These are phyloP conservation scores for Metallyticus violacea DNA, from an alignment of 2,888 invertebrate genomes.

Conservation along the genomic window DNA sequence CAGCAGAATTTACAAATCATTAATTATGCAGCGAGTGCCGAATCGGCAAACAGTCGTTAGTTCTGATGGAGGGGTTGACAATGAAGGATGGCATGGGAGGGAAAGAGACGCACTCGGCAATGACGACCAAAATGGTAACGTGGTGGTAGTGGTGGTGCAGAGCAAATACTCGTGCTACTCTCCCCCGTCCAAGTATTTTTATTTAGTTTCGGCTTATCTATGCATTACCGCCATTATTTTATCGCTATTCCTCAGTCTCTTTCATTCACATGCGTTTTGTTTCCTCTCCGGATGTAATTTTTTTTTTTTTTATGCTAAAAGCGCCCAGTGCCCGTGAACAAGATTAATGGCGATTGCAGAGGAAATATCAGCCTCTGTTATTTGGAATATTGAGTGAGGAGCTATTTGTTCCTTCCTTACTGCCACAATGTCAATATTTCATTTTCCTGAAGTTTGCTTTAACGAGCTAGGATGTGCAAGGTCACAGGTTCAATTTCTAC, in stretches of 20 bases:
- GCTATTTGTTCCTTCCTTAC: background rate
- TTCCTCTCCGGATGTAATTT: background rate
- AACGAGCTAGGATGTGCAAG: background rate
- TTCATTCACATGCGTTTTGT: background rate
- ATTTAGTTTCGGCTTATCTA: background rate
- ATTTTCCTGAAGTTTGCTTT: background rate
- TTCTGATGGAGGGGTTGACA: conserved; percentile 10
- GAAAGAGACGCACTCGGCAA: background rate
- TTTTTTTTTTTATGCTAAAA: background rate
- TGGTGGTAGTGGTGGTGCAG: background rate
- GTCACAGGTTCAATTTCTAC: background rate
- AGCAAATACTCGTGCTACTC: conserved; percentile 3
- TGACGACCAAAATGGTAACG: background rate
- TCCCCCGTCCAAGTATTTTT: background rate
- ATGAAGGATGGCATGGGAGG: background rate
- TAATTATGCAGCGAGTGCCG: conserved; percentile 31
- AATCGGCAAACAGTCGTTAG: conserved; percentile 32
- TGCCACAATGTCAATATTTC: background rate
- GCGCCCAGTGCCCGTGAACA: background rate
- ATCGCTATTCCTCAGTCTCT: background rate
- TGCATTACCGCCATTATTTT: conserved; percentile 4
- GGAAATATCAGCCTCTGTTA: background rate
- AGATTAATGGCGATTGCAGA: background rate
- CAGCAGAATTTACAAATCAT: conserved; percentile 31
- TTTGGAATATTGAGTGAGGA: background rate